phyloP scores from a whole-genome alignment of 2,888 invertebrate species.

The Heliconius hortense region DNA sequence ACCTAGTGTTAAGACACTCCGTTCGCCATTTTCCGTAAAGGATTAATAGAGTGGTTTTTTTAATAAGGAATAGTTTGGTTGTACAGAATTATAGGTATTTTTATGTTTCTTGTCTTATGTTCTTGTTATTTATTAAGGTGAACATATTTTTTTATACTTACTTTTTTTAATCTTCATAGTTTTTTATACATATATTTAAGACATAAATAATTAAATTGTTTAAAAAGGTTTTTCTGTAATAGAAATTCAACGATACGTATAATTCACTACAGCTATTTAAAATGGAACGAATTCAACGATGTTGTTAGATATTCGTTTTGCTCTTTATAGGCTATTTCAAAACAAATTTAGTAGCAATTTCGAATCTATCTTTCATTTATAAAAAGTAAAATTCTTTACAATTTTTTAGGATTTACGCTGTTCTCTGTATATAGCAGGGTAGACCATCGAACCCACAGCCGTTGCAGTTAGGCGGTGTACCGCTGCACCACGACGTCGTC shows the following conservation, averaged over 20 bases:
- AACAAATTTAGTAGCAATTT: slow-evolving; percentile 12
- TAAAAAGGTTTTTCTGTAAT: not conserved
- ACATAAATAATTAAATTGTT: not conserved
- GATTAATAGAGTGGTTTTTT: too few relatives aligned
- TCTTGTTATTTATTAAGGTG: too few relatives aligned
- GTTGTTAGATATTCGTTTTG: slow-evolving; percentile 8
- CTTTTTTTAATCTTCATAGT: too few relatives aligned
- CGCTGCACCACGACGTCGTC: not conserved
- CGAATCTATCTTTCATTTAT: not conserved
- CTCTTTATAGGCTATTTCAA: slow-evolving; percentile 8
- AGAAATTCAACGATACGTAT: not conserved
- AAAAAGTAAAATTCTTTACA: not conserved
- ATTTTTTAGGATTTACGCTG: not conserved
- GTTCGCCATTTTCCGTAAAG: too few relatives aligned
- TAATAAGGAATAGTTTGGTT: too few relatives aligned
- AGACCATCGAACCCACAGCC: not conserved
- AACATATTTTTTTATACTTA: too few relatives aligned
- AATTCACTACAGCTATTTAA: not conserved
- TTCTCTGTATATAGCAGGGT: not conserved
- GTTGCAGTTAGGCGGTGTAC: not conserved
- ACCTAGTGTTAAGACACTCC: too few relatives aligned
- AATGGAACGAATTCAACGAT: slow-evolving; percentile 8
- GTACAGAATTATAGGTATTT: too few relatives aligned
- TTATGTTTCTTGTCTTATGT: too few relatives aligned
- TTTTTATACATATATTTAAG: too few relatives aligned